These are phyloP conservation scores for Globodera ellingtonae DNA, from an alignment of 1,140 invertebrate species.

Conservation along the genomic window DNA sequence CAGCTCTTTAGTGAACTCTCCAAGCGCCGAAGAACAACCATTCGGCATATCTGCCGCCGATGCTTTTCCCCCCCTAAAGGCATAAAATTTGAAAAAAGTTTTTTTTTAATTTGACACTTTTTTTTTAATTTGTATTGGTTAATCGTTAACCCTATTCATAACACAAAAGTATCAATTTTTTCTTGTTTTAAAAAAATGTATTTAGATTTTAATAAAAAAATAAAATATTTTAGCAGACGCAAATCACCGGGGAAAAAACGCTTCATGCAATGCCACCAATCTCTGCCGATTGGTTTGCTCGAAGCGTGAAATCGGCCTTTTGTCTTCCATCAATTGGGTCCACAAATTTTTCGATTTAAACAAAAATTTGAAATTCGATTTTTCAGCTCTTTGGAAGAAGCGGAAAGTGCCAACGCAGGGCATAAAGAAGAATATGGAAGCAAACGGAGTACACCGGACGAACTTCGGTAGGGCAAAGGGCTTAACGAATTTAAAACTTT, in stretches of 20 bases:
- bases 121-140: no score
- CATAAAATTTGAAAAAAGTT: neutral
- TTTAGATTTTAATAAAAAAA: neutral
- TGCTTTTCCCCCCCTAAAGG: neutral
- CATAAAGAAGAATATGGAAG: conserved; percentile 8
- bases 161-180: no score
- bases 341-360: conserved; percentile 4
- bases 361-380: neutral
- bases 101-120: no score
- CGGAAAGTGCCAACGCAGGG: conserved; percentile 5
- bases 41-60: neutral
- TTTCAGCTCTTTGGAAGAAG: conserved; percentile 46
- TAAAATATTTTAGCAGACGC: neutral
- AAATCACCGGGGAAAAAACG: neutral
- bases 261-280: conserved; percentile 1
- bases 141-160: no score
- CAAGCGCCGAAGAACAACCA: conserved; percentile 19
- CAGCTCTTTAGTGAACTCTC: conserved; percentile 34
- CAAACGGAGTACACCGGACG: conserved; percentile 39
- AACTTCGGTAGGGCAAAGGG: conserved; percentile 36
- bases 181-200: no score
- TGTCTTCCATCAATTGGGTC: neutral
- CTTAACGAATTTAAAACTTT: neutral
- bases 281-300: neutral
- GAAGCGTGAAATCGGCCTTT: neutral